A percentile compares a stretch with the other conserved stretches of the same genome.
Conservation (phyloP, 1,140 invertebrate species). For the Steinernema khuongi region DNA sequence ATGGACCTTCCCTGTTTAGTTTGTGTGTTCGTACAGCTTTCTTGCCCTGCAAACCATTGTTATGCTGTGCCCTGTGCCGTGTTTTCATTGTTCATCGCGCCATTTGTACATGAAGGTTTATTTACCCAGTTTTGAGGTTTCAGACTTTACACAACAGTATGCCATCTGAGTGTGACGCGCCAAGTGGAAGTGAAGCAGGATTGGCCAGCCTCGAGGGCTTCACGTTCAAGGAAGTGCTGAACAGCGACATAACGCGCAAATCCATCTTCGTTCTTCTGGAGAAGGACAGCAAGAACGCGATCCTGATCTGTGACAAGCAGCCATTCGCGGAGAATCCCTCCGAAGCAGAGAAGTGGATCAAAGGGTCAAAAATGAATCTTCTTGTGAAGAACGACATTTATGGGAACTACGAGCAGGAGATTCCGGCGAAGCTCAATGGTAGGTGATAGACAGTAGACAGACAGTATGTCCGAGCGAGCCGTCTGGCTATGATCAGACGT, state of each 20-base stretch:
- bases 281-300: slow-evolving; percentile 24
- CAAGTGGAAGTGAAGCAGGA: background rate
- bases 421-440: slow-evolving; percentile 28
- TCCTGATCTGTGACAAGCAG: slow-evolving; percentile 32
- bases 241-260: slow-evolving; percentile 34
- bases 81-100: too few species aligned
- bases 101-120: too few species aligned
- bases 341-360: slow-evolving; percentile 14
- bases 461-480: too few species aligned
- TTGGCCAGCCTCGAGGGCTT: slow-evolving; percentile 3
- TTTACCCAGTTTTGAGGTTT: too few species aligned
- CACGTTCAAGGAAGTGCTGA: slow-evolving; percentile 29
- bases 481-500: slow-evolving; percentile 30
- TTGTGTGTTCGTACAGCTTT: too few species aligned
- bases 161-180: background rate
- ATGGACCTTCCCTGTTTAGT: too few species aligned
- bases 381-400: slow-evolving; percentile 45
- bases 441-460: slow-evolving; percentile 21
- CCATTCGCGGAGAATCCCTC: slow-evolving; percentile 30
- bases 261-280: slow-evolving; percentile 30
- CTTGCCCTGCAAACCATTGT: too few species aligned
- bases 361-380: slow-evolving; percentile 20
- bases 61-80: too few species aligned
- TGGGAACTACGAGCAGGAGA: slow-evolving; percentile 28
- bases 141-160: too few species aligned